These are phyloP conservation scores for Moxostoma hubbsi DNA, from an alignment of 2,797 vertebrate genomes.

Conservation along the genomic window DNA sequence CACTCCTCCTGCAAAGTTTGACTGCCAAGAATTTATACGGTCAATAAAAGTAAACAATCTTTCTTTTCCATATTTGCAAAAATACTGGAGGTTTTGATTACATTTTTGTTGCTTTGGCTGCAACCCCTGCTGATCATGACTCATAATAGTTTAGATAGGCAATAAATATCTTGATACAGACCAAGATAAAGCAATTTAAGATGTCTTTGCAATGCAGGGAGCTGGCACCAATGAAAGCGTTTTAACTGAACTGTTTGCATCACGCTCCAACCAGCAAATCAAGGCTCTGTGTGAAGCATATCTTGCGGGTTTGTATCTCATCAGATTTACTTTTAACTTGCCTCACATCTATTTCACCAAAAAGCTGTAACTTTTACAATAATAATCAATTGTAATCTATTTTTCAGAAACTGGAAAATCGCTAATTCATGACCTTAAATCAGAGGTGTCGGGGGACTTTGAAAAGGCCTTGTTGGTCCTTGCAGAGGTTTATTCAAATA, in stretches of 20 bases:
- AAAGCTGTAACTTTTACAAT: neutral
- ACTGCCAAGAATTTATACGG: conserved; percentile 81
- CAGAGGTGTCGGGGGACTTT: conserved; percentile 85
- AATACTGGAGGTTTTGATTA: neutral
- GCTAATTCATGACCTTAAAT: conserved; percentile 79
- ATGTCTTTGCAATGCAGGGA: conserved; percentile 71
- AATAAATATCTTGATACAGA: neutral
- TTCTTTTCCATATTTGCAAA: neutral
- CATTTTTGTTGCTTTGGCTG: neutral
- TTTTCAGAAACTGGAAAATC: conserved; percentile 79
- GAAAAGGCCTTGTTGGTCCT: conserved; percentile 82
- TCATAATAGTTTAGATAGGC: neutral
- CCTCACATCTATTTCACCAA: neutral
- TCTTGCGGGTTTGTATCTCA: conserved; percentile 74
- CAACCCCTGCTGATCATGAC: too few relatives aligned
- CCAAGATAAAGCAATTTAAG: neutral
- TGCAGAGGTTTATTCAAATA: conserved; percentile 77
- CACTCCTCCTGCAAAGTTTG: conserved; percentile 76
- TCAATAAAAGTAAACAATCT: conserved; percentile 82
- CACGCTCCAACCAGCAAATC: conserved; percentile 84
- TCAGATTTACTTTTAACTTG: neutral
- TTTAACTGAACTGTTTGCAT: conserved; percentile 88
- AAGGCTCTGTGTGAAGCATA: conserved; percentile 82
- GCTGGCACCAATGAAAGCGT: conserved; percentile 83
- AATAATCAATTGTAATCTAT: neutral